Base-by-base conservation (phyloP, 2,888 invertebrate genomes). In the Gortyna flavago region DNA sequence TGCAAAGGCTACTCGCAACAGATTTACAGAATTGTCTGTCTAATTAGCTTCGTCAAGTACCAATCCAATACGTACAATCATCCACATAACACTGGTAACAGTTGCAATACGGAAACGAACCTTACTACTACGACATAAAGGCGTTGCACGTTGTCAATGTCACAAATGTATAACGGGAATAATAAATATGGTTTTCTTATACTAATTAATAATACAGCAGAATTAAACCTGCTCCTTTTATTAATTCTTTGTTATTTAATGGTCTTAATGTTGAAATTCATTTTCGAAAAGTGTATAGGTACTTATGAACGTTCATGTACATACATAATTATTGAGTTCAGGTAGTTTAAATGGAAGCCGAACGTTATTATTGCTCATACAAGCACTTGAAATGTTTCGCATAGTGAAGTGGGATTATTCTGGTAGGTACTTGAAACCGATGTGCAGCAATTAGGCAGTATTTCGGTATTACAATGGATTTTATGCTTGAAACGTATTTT, bases 21-120 rank as follows among this genome's bases (percentile, higher is more conserved):
- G 65, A 79, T 85, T 83, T 71, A 67, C 79, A 44, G 54, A 70
- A 75, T 73, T 74, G 38, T 64, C 65, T 67, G 41, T 51, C 66
- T 72, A 74, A 84, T 84, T 83, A 72, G 44, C 44, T 48, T 18
- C 32, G 29, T 62, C 13, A 65, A 82, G 73, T 76, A 73, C 62
- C 61, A 32, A 59, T 18, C 2, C 32, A 29, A 3, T 48, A 18
- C 2, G 13, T 65, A 41, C 18, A 61, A 18, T 16, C 32, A 18
- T 18, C 8, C 32, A 61, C 61, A 61, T 9, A 21, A 21, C 61
- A 32, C 4, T 32, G 32, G 59, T 32, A 21, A 32, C 9, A 35
- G 1, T 62, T 21, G 11, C 21, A 62, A 21, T 25, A 35, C 21
- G 9, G 9, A 62, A 62, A 62, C 21, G 0, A 9, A 32, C 61